Percentiles rank a stretch among this genome's conserved stretches.
These are phyloP conservation scores for Subacronicta megacephala DNA, from an alignment of 2,888 invertebrate genomes.

Conservation along the genomic window DNA sequence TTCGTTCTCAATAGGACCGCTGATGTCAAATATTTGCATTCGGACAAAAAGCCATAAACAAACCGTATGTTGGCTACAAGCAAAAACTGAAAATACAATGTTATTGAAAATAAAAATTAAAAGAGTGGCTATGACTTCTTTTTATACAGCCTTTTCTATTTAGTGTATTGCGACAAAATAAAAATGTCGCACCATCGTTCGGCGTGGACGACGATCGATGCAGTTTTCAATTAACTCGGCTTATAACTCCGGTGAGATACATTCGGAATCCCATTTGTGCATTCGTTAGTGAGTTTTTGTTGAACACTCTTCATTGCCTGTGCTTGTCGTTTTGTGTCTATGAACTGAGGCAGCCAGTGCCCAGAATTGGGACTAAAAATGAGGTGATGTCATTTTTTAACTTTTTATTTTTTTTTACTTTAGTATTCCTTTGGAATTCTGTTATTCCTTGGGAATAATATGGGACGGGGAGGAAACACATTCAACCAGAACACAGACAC, in stretches of 20 bases:
- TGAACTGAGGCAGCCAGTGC: neutral
- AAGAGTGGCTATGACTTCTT: constrained; percentile 25
- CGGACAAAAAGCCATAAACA: constrained; percentile 11
- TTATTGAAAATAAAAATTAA: constrained; percentile 25
- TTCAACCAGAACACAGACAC: neutral
- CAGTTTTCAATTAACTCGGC: constrained; percentile 64
- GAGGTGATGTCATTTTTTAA: too few relatives aligned
- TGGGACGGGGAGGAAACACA: too few relatives aligned
- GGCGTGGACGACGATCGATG: constrained; percentile 41
- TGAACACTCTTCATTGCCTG: constrained; percentile 29
- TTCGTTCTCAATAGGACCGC: too few relatives aligned
- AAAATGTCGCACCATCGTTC: constrained; percentile 12
- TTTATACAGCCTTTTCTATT: constrained; percentile 30
- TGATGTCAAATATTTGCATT: neutral
- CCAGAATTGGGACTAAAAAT: too few relatives aligned
- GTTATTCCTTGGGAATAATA: too few relatives aligned
- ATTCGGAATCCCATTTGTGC: constrained; percentile 60
- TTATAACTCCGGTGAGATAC: constrained; percentile 54
- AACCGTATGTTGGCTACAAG: constrained; percentile 17
- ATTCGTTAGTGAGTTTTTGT: constrained; percentile 54
- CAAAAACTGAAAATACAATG: constrained; percentile 22
- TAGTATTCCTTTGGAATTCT: too few relatives aligned
- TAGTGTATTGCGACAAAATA: constrained; percentile 46
- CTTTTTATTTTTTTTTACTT: too few relatives aligned
- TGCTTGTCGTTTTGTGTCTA: constrained; percentile 23